phyloP scores from a whole-genome alignment of 2,113 vertebrate genomes.

The Oophaga pumilio region DNA sequence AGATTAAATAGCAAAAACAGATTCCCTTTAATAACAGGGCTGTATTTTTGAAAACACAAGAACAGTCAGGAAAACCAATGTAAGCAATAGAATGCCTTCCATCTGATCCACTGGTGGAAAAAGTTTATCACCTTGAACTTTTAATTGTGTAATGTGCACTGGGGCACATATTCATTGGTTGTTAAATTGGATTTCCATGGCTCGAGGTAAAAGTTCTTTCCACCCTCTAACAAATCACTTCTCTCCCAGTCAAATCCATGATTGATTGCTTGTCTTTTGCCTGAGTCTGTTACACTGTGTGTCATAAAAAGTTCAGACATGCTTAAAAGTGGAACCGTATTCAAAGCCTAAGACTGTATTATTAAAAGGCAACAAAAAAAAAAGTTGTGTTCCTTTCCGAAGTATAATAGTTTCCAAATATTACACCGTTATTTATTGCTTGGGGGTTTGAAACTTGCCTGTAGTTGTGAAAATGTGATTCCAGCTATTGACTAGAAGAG shows the following conservation, averaged over 20 bases:
- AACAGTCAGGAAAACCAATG: constrained; percentile 16
- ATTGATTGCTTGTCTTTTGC: constrained; percentile 54
- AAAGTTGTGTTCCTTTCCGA: not conserved
- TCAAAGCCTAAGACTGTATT: constrained; percentile 2
- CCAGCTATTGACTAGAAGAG: constrained; percentile 34
- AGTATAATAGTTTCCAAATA: constrained; percentile 36
- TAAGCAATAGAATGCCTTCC: constrained; percentile 9
- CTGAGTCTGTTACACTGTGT: constrained; percentile 5
- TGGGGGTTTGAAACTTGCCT: constrained; percentile 40
- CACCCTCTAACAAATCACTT: constrained; percentile 32
- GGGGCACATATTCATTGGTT: constrained; percentile 36
- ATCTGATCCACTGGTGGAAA: constrained; percentile 38
- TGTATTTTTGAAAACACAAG: constrained; percentile 46
- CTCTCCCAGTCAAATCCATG: constrained; percentile 17
- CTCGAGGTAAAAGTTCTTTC: not conserved
- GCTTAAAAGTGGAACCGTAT: not conserved
- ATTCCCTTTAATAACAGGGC: not conserved
- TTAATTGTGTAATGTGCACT: constrained; percentile 34
- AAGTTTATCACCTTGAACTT: constrained; percentile 54
- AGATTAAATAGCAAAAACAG: too few species aligned
- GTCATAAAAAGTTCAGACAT: constrained; percentile 42
- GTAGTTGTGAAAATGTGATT: constrained; percentile 56
- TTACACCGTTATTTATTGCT: constrained; percentile 35
- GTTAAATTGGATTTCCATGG: constrained; percentile 50
- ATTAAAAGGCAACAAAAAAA: constrained; percentile 3